Percentiles rank a stretch among this genome's conserved stretches.
phyloP scores from a whole-genome alignment of 2,797 vertebrate species.

The Anguilla marmorata region DNA sequence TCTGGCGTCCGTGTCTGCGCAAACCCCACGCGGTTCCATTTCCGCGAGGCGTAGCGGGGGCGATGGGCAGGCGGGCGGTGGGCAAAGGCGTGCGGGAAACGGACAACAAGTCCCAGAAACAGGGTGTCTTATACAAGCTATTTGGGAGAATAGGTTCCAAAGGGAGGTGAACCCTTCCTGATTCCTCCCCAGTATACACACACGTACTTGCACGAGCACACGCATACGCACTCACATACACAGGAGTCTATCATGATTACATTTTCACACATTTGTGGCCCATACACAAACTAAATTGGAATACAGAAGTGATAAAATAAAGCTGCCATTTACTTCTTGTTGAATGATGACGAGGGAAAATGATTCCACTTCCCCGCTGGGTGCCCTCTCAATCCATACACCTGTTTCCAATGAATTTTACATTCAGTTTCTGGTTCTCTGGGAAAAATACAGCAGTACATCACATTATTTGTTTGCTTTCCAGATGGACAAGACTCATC shows the following conservation, averaged over 20 bases:
- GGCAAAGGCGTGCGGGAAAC: background rate
- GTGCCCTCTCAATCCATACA: background rate
- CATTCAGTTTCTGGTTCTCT: slow-evolving; percentile 1
- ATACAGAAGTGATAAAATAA: background rate
- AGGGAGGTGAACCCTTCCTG: background rate
- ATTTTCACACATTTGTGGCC: slow-evolving; percentile 14
- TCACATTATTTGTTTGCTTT: background rate
- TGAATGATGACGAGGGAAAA: background rate
- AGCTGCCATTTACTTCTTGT: background rate
- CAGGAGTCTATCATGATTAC: background rate
- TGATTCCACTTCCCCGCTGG: slow-evolving; percentile 11
- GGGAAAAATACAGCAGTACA: background rate
- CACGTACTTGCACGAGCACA: background rate
- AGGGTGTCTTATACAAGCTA: background rate
- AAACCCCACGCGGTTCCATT: background rate
- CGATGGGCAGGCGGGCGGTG: background rate
- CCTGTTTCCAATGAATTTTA: slow-evolving; percentile 18
- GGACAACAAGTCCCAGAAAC: background rate
- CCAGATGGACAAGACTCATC: background rate
- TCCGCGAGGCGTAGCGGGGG: background rate
- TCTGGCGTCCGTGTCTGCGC: background rate
- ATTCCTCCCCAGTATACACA: background rate
- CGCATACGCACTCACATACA: background rate
- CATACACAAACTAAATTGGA: background rate
- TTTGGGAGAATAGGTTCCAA: background rate